Conservation (phyloP, 2,888 invertebrate species). For the Melieria picta region DNA sequence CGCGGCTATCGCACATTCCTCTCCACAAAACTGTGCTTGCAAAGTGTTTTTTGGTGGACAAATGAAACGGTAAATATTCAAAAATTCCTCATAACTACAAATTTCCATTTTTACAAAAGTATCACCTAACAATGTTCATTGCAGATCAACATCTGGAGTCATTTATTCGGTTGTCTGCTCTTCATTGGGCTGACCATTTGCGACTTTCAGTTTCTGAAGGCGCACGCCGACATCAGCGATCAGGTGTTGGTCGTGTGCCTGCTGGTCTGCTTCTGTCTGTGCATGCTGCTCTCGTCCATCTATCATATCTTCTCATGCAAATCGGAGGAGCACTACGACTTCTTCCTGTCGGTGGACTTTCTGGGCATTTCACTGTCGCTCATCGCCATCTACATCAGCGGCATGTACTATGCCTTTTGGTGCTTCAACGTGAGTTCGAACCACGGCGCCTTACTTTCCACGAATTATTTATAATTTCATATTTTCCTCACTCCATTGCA, state of each 20-base stretch:
- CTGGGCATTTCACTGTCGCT: conserved; percentile 93
- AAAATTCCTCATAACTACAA: neutral
- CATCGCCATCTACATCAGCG: conserved; percentile 93
- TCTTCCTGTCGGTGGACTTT: conserved; percentile 89
- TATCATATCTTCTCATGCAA: conserved; percentile 96
- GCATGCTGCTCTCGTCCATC: conserved; percentile 90
- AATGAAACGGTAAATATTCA: conserved; percentile 78
- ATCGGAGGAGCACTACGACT: conserved; percentile 85
- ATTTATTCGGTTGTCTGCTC: conserved; percentile 86
- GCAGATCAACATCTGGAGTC: conserved; percentile 94
- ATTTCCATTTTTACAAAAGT: neutral
- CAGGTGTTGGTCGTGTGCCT: conserved; percentile 86
- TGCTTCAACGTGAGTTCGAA: conserved; percentile 81
- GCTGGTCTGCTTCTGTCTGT: conserved; percentile 89
- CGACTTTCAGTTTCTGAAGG: conserved; percentile 82
- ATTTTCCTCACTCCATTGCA: conserved; percentile 63
- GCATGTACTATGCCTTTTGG: conserved; percentile 97
- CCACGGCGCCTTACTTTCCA: neutral
- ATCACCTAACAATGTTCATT: conserved; percentile 13
- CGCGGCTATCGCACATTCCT: conserved; percentile 87
- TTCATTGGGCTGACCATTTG: conserved; percentile 86
- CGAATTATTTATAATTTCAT: conserved; percentile 18
- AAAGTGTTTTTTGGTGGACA: conserved; percentile 95
- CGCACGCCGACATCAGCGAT: conserved; percentile 82
- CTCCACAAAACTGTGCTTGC: conserved; percentile 83